Base-by-base conservation (phyloP, 2,797 vertebrate species). In the Myripristis murdjan region DNA sequence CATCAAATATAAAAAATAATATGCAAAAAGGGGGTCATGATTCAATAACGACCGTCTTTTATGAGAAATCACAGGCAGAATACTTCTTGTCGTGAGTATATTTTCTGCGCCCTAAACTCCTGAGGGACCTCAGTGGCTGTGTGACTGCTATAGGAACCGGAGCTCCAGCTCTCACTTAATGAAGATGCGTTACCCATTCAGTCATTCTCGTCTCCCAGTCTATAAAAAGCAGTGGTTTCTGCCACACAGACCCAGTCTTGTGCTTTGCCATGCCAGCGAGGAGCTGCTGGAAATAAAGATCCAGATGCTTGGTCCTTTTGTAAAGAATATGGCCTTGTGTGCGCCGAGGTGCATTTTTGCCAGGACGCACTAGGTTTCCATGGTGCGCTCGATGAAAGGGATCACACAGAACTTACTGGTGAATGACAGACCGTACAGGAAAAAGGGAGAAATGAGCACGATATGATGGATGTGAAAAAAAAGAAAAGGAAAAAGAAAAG, bases 271-370 rank as follows among this genome's bases (percentile, higher is more conserved):
- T 83, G 80, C 87, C 86, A 82, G 82, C 56, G 85, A 90, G 77
- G 74, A 89, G 90, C 85, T 87, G 77, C 75, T 86, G 87, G 89
- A 91, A 85, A 68, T 89, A 83, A 70, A 74, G 82, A 41, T 91
- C 94, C 94, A 95, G 95, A 95, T 96, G 93, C 94, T 94, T 84
- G 88, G 87, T 84, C 87, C 85, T n/a, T 91, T 89, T 90, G 87
- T 87, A 75, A 85, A 94, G 94, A 94, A 92, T 92, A 91, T 93
- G 95, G 94, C 94, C 95, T 95, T 93, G 95, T 95, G 93, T 88
- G 92, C 81, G 87, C 90, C 77, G 93, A 93, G 91, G 93, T 93
- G 93, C 90, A 96, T 96, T 94, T 95, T 95, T 96, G 90, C 93
- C 90, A 79, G 91, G 91, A 92, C 87, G 87, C 89, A 85, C 87